Base-by-base conservation (phyloP, 2,113 vertebrate genomes). In the Chlorodrepanis virens region DNA sequence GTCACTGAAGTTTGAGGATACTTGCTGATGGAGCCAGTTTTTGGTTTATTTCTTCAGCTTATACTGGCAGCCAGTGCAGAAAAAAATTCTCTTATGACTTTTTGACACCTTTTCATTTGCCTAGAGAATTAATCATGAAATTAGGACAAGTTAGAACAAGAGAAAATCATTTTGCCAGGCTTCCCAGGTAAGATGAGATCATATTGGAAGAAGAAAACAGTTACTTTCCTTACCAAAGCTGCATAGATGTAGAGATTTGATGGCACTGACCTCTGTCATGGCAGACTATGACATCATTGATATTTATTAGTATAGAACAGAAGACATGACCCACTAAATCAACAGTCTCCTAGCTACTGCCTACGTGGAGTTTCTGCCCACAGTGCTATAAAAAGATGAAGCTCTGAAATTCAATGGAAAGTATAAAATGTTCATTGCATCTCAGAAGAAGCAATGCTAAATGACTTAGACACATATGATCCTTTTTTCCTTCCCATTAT, bases 321-420 rank as follows among this genome's bases (percentile, higher is more conserved):
- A 93, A 87, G 78, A 95, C 6, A 3, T 35, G 78, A 94, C 63
- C 85, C 50, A 92, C 63, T 90, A 90, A 94, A 92, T 50, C 59
- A 93, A 57, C 37, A 63, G 85, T 74, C 76, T 90, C 56, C 59
- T 2, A 1, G 71, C 76, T 83, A 83, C n/a, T 40, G 86, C 76
- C 64, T 56, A 83, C 86, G 21, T 50, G 27, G 71, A 89, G 47
- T 54, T 90, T 88, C 88, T 92, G 83, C 11, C 50, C 54, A 78
- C 19, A 6, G 2, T 83, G 37, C 63, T 74, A 90, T 67, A 89
- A 95, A 92, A 92, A 93, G 79, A 90, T 16, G 40, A 93, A 90
- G 75, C 57, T 42, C 82, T 67, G 39, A 96, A 86, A 86, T 83
- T 83, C 92, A 94, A 5, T 28, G 71, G 47, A 67, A 89, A 93